A percentile compares a stretch with the other conserved stretches of the same genome.
phyloP scores from a whole-genome alignment of 2,113 vertebrate species.

The Stictonetta naevosa region DNA sequence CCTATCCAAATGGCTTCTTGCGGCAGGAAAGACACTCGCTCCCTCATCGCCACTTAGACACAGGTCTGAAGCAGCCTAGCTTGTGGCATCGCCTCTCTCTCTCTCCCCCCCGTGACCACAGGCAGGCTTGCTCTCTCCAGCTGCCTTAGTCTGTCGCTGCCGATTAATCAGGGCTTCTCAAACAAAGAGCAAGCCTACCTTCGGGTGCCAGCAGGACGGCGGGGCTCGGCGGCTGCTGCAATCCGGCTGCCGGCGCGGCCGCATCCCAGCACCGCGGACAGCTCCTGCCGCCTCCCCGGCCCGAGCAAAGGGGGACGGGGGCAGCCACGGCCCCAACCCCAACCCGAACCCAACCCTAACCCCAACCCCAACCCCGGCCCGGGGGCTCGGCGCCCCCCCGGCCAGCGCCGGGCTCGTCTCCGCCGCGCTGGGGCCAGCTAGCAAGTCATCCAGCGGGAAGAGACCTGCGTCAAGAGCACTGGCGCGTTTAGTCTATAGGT shows the following conservation, averaged over 20 bases:
- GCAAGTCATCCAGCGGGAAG: constrained; percentile 55
- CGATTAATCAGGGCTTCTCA: constrained; percentile 83
- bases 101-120: constrained; percentile 45
- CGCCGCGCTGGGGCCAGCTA: constrained; percentile 62
- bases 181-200: constrained; percentile 86
- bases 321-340: too few species aligned
- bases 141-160: constrained; percentile 76
- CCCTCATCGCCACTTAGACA: constrained; percentile 73
- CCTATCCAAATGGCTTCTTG: constrained; percentile 77
- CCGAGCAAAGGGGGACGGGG: too few species aligned
- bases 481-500: constrained; percentile 30
- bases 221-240: constrained; percentile 71
- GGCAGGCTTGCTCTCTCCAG: constrained; percentile 75
- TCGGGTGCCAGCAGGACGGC: constrained; percentile 72
- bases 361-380: neutral
- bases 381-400: constrained; percentile 61
- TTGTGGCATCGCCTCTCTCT: constrained; percentile 72
- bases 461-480: constrained; percentile 38
- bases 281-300: constrained; percentile 51
- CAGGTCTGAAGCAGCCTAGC: constrained; percentile 75
- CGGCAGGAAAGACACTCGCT: constrained; percentile 67
- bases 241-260: constrained; percentile 67
- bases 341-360: too few species aligned
- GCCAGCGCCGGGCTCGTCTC: constrained; percentile 58
- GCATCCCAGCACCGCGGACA: constrained; percentile 84